Conservation (phyloP, 1,140 invertebrate genomes). For the Mylabris phalerata region DNA sequence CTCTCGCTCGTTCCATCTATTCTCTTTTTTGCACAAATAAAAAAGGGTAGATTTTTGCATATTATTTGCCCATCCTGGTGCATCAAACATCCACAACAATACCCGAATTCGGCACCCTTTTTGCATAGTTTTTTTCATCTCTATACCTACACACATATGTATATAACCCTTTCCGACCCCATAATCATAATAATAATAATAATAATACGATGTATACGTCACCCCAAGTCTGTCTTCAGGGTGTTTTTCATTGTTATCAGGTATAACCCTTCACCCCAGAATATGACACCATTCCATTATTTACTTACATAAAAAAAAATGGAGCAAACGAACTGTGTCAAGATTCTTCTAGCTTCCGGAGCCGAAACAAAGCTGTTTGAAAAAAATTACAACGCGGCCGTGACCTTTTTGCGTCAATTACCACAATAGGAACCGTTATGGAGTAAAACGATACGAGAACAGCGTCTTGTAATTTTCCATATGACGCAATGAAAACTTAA, state of each 20-base stretch:
- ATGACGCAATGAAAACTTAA: too few relatives aligned
- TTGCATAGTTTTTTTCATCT: slow-evolving; percentile 39
- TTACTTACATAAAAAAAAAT: slow-evolving; percentile 34
- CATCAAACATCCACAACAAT: slow-evolving; percentile 36
- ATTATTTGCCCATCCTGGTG: slow-evolving; percentile 28
- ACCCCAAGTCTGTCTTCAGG: slow-evolving; percentile 41
- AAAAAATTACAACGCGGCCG: slow-evolving; percentile 2
- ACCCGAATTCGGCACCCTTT: slow-evolving; percentile 33
- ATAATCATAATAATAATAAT: slow-evolving; percentile 28
- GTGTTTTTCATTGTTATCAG: slow-evolving; percentile 40
- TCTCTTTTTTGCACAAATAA: slow-evolving; percentile 1
- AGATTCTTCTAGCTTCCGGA: slow-evolving; percentile 30
- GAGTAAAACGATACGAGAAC: too few relatives aligned
- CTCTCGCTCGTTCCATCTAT: background rate
- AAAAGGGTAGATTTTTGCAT: slow-evolving; percentile 35
- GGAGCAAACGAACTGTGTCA: slow-evolving; percentile 41
- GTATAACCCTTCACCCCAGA: slow-evolving; percentile 38
- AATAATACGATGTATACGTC: slow-evolving; percentile 24
- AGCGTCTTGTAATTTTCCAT: too few relatives aligned
- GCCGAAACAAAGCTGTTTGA: background rate
- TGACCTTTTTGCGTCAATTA: slow-evolving; percentile 34
- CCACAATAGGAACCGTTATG: slow-evolving; percentile 1
- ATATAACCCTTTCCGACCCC: slow-evolving; percentile 38
- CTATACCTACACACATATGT: background rate
- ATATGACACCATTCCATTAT: slow-evolving; percentile 41